phyloP scores from a whole-genome alignment of 2,797 vertebrate species.

The Crenuchus spilurus region DNA sequence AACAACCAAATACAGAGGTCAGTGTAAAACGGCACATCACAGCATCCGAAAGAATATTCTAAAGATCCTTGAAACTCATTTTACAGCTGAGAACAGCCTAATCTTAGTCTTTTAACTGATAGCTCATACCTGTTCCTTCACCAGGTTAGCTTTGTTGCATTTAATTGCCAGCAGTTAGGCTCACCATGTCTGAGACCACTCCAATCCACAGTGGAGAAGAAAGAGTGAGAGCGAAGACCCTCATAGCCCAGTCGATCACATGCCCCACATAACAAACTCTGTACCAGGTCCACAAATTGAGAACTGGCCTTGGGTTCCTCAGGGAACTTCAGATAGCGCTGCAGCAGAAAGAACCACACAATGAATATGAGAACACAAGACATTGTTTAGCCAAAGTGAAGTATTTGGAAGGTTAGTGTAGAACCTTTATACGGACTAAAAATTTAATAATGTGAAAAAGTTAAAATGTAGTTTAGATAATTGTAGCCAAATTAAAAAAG shows the following conservation, averaged over 20 bases:
- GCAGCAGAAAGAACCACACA: constrained; percentile 31
- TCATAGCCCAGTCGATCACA: constrained; percentile 88
- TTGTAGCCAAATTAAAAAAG: no score
- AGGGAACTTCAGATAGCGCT: constrained; percentile 92
- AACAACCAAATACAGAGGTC: not conserved
- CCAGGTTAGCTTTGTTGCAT: not conserved
- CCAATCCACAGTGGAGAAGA: constrained; percentile 91
- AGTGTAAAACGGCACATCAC: no score
- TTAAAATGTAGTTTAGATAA: no score
- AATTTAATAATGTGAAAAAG: no score
- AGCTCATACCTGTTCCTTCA: not conserved
- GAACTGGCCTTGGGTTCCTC: constrained; percentile 83
- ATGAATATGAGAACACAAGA: not conserved
- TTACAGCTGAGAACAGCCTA: no score
- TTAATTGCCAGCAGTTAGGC: constrained; percentile 33
- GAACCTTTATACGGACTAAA: no score
- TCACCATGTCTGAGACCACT: constrained; percentile 87
- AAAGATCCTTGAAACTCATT: no score
- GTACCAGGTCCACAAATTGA: constrained; percentile 88
- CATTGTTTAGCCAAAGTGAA: no score
- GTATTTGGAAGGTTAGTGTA: no score
- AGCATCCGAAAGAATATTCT: no score
- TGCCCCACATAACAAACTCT: constrained; percentile 87
- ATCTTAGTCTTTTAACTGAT: not conserved
- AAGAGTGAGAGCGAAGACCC: constrained; percentile 90